Base-by-base conservation (phyloP, 2,797 vertebrate species). In the Betta splendens region DNA sequence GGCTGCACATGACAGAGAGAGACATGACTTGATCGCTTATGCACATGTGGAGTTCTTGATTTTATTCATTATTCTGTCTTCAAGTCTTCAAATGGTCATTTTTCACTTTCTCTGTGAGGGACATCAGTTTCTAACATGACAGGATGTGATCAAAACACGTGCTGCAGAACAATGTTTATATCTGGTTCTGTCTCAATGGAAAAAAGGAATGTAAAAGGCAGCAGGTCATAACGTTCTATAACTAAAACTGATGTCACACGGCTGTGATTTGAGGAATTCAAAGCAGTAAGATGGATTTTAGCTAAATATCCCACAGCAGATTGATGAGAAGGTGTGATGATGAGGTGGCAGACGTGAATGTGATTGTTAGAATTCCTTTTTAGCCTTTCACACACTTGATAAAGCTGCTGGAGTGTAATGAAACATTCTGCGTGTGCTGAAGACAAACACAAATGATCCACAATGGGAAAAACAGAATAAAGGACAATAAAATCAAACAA, bases 1-100 rank as follows among this genome's bases (percentile, higher is more conserved):
- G 94, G 91, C 97, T 98, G 89, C 64, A 92, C 56, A 71, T 44
- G 45, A 84, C 20, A 83, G n/a, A 70, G 13, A 72, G 36, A 69
- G 17, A 32, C 7, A 63, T 10, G 22, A 8, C 13, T 53, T 5
- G 7, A 36, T 62, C 35, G 63, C 55, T 31, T 9, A 10, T 26
- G 35, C 40, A 54, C 44, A 47, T 23, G 42, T 52, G 15, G n/a
- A 51, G 71, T 23, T 11, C 37, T 45, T 50, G 5, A 38, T 11
- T n/a, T 18, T 17, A 11, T 36, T 52, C 25, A 8, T 22, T 16
- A 45, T 49, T 52, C 11, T 46, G 16, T 50, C 57, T 4, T 48
- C 22, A 53, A 13, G 3, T 11, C 26, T 69, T 66, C 20, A 44
- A 43, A 65, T 45, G 50, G 40, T 31, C 45, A 36, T 28, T 22